Percentiles rank a stretch among this genome's conserved stretches.
These are phyloP conservation scores for Pantherophis guttatus DNA, from an alignment of 2,113 vertebrate genomes.

Conservation along the genomic window DNA sequence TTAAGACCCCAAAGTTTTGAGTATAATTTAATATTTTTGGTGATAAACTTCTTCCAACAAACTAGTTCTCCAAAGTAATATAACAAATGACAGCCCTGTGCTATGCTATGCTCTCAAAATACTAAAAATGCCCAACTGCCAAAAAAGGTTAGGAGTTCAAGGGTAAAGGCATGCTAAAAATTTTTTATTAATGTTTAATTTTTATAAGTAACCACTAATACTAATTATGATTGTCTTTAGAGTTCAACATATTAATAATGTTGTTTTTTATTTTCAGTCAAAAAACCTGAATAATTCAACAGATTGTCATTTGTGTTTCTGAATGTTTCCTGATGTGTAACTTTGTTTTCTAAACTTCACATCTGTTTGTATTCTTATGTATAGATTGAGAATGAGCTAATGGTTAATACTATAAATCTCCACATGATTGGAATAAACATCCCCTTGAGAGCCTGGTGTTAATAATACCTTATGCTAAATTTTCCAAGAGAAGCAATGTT, in stretches of 20 bases:
- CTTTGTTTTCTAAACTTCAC: not conserved
- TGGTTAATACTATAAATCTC: not conserved
- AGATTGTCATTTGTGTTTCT: not conserved
- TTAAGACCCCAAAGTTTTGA: not conserved
- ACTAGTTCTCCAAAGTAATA: not conserved
- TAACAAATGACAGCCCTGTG: not conserved
- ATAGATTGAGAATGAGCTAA: constrained; percentile 10
- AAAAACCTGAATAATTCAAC: not conserved
- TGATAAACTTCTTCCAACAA: not conserved
- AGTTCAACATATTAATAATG: not conserved
- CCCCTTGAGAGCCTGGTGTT: not conserved
- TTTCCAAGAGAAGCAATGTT: constrained; percentile 9
- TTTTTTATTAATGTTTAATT: not conserved
- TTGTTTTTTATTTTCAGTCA: not conserved
- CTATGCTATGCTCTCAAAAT: not conserved
- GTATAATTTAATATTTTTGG: not conserved
- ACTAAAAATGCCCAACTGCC: not conserved
- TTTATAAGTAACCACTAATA: not conserved
- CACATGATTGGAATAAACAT: constrained; percentile 14
- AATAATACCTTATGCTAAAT: constrained; percentile 5
- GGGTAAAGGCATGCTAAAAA: not conserved
- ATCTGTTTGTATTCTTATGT: not conserved
- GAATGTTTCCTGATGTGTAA: not conserved
- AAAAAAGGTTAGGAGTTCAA: not conserved
- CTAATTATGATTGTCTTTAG: not conserved